Evolutionary conservation across 1,140 invertebrate species (phyloP), one percentile per base, ranked within the genome.

Genomic region (Phymastichus coffea): DNA sequence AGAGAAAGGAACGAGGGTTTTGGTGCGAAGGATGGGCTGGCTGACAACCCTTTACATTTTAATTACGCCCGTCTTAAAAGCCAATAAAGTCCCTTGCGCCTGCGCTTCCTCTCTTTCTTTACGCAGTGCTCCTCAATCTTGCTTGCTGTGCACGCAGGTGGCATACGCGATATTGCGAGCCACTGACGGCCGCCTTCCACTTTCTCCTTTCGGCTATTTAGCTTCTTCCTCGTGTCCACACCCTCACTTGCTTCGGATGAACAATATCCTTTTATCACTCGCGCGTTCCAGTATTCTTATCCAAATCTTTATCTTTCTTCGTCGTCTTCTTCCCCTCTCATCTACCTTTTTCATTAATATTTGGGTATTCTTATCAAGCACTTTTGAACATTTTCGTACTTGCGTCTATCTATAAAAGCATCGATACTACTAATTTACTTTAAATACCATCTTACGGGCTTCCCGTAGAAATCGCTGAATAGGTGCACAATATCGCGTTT

Each of bases 11-110:
- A 26, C n/a, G n/a, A 8, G 22, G 23, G 23, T 12, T 19, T 8
- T n/a, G 3, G 9, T 3, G 40, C 52, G 23, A 55, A 22, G 52
- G 52, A 44, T 55, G 57, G 61, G 20, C 23, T 52, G 59, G 54
- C 65, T 66, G 70, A 71, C 67, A 71, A 73, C 69, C 67, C 66
- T 74, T 73, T 71, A 72, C 65, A 71, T 73, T 76, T 76, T 74
- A 75, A 75, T 76, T 74, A 71, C 67, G 63, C 52, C 40, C 61
- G 66, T 70, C 69, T 74, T 72, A 70, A 72, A 74, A 70, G 69
- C 69, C 69, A 71, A 74, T 74, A 72, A 71, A 72, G 63, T 73
- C 70, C 63, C 68, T 28, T 58, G 61, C 58, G 57, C 57, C 63
- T 57, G 59, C 61, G 46, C 28, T 43, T 46, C n/a, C 25, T 10